Base-by-base conservation (phyloP, 1,140 invertebrate genomes). In the Cotesia typhae region DNA sequence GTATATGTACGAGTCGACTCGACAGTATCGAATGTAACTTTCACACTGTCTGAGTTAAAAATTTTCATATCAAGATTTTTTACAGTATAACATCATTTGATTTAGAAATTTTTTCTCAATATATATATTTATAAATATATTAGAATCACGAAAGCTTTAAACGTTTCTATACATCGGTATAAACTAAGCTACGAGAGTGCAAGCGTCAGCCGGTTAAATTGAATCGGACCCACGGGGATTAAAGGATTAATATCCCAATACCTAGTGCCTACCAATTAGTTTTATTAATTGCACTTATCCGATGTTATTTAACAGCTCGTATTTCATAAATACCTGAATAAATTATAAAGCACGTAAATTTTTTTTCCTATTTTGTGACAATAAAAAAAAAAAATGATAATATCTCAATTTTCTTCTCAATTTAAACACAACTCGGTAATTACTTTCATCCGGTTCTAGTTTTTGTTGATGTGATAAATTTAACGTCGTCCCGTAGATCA, bases 241-340 rank as follows among this genome's bases (percentile, higher is more conserved):
- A 65, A 65, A 37, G 63, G 63, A 65, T 65, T 65, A 65, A 65
- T 65, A 1, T n/a, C 63, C 36, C 63, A 65, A 65, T 65, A 65
- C 36, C 63, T 65, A 35, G 10, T 37, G 63, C 38, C 35, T 37
- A 47, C 63, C 63, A 65, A 65, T 65, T 65, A 65, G 63, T 65
- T 65, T 65, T 65, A 65, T 65, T 65, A 65, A 65, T 65, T 65
- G 63, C n/a, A 65, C 38, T 65, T 37, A 38, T 37, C 60, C 35
- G 35, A 20, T 63, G 60, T 63, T 63, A 63, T 63, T 63, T 63
- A 10, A 63, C 60, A 20, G 35, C 9, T 10, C 7, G 14, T 65
- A 65, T 65, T 47, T 47, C 10, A 47, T 47, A 47, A 47, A 47
- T 47, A 47, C 41, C 41, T 10, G 41, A 47, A 47, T 47, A 47